These are phyloP conservation scores for Saccostrea echinata DNA, from an alignment of 1,140 invertebrate genomes.

Conservation along the genomic window DNA sequence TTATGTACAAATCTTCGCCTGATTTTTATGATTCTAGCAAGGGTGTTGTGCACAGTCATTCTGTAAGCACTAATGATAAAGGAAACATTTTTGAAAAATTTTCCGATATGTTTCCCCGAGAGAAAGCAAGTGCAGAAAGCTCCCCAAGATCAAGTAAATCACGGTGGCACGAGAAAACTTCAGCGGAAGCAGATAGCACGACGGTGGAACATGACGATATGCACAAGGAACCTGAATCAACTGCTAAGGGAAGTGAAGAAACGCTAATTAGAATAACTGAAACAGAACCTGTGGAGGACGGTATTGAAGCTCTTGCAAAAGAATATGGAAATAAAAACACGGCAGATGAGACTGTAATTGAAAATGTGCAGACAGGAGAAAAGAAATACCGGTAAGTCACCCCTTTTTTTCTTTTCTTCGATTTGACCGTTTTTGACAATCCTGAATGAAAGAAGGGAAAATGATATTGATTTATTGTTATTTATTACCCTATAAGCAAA, in stretches of 20 bases:
- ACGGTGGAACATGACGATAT: constrained; percentile 61
- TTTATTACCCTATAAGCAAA: no score
- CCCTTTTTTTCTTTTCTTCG: neutral
- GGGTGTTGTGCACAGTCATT: constrained; percentile 40
- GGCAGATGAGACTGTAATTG: neutral
- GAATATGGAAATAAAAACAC: constrained; percentile 26
- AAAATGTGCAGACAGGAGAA: neutral
- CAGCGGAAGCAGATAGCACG: constrained; percentile 70
- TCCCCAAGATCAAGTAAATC: neutral
- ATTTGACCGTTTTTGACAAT: neutral
- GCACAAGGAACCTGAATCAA: neutral
- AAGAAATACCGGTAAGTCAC: neutral
- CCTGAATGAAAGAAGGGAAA: no score
- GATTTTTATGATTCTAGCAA: constrained; percentile 68
- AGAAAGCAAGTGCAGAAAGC: constrained; percentile 19
- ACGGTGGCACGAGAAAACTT: constrained; percentile 58
- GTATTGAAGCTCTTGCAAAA: constrained; percentile 30
- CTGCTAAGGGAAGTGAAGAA: neutral
- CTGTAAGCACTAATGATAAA: constrained; percentile 39
- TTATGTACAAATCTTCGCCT: constrained; percentile 68
- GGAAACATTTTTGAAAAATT: constrained; percentile 70
- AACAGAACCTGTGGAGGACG: constrained; percentile 24
- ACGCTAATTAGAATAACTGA: no score
- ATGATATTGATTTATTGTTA: no score
- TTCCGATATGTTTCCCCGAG: constrained; percentile 59